Evolutionary conservation across 2,113 vertebrate genomes (phyloP), one percentile per base, ranked within the genome.

Genomic region (Nothoprocta perdicaria): DNA sequence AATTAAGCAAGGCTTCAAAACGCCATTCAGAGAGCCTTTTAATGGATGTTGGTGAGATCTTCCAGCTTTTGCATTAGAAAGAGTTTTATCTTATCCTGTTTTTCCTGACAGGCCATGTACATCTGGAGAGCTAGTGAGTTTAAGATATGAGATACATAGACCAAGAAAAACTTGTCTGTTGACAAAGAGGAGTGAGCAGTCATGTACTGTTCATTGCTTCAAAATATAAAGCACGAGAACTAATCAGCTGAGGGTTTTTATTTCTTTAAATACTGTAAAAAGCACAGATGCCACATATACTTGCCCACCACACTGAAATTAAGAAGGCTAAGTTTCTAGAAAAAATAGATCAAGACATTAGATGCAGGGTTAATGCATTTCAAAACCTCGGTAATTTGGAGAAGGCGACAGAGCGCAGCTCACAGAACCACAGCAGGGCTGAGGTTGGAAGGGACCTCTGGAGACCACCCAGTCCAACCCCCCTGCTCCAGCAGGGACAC

Each of bases 1-100:
- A 82, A 73, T 35, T 85, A 89, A 75, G 21, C 24, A 90, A 86
- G 27, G n/a, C 18, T 40, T 80, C 60, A 93, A 87, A 85, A 80
- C 60, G 6, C 6, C 33, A 46, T 41, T 85, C 71, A 45, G 2
- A 83, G 31, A 89, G 10, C 31, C 88, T 81, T 92, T 73, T 65
- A 74, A 75, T 35, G 9, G 9, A 26, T 88, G 10, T 41, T 26
- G 17, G 60, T 48, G 89, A 91, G 80, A 91, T 62, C 22, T 75
- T 7, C 13, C 69, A 76, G 24, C 43, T 68, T 91, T 72, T 78
- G 52, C 65, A 88, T 75, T 72, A 53, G 10, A 73, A 77, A 40
- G 10, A 46, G 26, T 75, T 88, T 45, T 31, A 19, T 2, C 43
- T 46, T 35, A 62, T 17, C 77, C 50, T 48, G 69, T 58, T 86